Evolutionary conservation across 2,113 vertebrate genomes (phyloP).

Genomic region (Notothenia coriiceps): DNA sequence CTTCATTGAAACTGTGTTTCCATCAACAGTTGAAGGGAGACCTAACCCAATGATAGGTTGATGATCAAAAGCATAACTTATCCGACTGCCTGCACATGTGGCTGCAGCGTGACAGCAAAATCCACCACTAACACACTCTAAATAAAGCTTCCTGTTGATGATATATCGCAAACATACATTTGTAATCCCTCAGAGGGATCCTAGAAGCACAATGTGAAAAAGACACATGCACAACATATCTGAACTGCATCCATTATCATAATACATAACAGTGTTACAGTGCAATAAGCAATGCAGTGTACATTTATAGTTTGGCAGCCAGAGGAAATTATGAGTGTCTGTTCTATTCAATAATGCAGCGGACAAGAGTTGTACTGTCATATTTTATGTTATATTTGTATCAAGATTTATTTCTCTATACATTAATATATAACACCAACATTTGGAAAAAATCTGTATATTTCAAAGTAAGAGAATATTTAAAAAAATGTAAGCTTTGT

Average conservation of each 20-base stretch:
- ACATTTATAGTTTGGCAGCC: neutral
- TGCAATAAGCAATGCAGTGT: neutral
- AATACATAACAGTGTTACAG: neutral
- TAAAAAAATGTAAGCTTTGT: conserved; percentile 12
- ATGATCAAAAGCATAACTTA: neutral
- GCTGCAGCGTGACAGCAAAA: neutral
- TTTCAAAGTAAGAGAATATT: conserved; percentile 21
- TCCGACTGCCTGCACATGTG: neutral
- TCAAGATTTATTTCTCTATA: conserved; percentile 6
- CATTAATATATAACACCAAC: neutral
- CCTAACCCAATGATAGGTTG: neutral
- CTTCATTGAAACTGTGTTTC: neutral
- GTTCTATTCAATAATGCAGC: neutral
- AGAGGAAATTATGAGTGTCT: conserved; percentile 9
- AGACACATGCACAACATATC: neutral
- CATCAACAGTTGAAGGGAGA: neutral
- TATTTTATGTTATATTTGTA: conserved; percentile 20
- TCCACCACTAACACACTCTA: neutral
- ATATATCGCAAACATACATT: neutral
- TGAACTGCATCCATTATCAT: neutral
- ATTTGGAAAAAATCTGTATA: conserved; percentile 28
- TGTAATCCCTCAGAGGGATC: neutral
- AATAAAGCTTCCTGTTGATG: conserved; percentile 2
- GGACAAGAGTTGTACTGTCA: neutral
- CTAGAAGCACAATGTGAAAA: conserved; percentile 32